Evolutionary conservation across 2,113 vertebrate genomes (phyloP), one percentile per base, ranked within the genome.

Genomic region (Laterallus jamaicensis): DNA sequence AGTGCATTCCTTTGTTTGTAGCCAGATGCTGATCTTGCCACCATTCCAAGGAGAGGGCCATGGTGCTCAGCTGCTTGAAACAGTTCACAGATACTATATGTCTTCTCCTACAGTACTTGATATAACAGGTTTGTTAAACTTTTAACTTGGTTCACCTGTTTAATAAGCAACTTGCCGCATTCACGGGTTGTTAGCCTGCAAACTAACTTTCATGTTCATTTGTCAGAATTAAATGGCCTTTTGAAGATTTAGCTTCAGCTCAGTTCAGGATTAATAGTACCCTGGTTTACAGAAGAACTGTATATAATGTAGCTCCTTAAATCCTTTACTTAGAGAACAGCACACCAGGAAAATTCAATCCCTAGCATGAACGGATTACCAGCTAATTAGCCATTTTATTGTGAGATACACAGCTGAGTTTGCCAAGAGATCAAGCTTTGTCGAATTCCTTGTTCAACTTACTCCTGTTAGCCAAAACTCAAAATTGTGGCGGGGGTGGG

Each of bases 11-110:
- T 88, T 82, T 96, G 82, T 96, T 82, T 97, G 16, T 98, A 99
- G 99, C 98, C 99, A 99, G 98, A 99, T 99, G 99, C 97, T 99
- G 98, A 97, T 99, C 98, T 97, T 99, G 96, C 99, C 99, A 96
- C 99, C 99, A 18, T 99, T 99, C 98, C 99, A 99, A 98, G 99
- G 99, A 97, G 99, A 99, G 98, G 99, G 99, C 91, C 99, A 99
- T 63, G 99, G 99, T 91, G 99, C 99, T 96, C 99, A 99, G 96
- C 98, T 99, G 97, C 98, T 99, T 97, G 99, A 99, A 98, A 99
- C 99, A 21, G 98, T 99, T 90, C 99, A 99, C 95, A 98, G 98
- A 97, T 99, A 99, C 94, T 99, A 99, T 94, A 99, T 99, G 97
- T 97, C 98, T 82, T 97, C 98, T 85, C 98, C 99, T 96, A 98